Base-by-base conservation (phyloP, 2,113 vertebrate species). In the Aramus guarauna region DNA sequence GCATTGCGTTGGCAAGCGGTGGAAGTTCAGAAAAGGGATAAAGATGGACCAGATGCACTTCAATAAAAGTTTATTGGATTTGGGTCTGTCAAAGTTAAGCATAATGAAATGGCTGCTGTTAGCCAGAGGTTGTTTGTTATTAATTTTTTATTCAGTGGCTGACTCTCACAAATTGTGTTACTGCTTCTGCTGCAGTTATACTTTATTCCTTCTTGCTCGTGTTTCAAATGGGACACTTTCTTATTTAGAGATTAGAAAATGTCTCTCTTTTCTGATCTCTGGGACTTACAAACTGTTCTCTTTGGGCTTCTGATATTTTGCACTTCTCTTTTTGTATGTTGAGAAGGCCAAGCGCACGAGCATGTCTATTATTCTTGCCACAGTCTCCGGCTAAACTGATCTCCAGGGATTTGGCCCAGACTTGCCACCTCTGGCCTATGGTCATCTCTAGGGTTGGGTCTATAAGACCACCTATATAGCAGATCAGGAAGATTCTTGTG, bases 131-230 rank as follows among this genome's bases (percentile, higher is more conserved):
- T 80, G 50, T 1, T 86, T 72, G 69, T 77, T 88, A 77, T 30
- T 92, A 95, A 71, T 77, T 78, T 91, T 81, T 86, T 77, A 83
- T 92, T 94, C 56, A 27, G 34, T 90, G 66, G 53, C 27, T 84
- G 82, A 34, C 45, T 96, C 76, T 60, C 69, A 94, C 69, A 91
- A 43, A 90, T 87, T 82, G 37, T 50, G 69, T 79, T 80, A 56
- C 62, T 81, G 14, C 67, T 95, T 93, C 69, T 82, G 59, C 77
- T 83, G 62, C 37, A 56, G 36, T 59, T 94, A 77, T 8, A 26
- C 75, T 77, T 75, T 77, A 43, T 75, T 94, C 55, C 12, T 89
- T 72, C 63, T 81, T 91, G 60, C 29, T 90, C 3, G 0, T 79
- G 11, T 85, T 91, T 91, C 85, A 73, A 85, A 83, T 55, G 50